Evolutionary conservation across 2,888 invertebrate genomes (phyloP), one percentile per base, ranked within the genome.

Genomic region (Lycia hirtaria): DNA sequence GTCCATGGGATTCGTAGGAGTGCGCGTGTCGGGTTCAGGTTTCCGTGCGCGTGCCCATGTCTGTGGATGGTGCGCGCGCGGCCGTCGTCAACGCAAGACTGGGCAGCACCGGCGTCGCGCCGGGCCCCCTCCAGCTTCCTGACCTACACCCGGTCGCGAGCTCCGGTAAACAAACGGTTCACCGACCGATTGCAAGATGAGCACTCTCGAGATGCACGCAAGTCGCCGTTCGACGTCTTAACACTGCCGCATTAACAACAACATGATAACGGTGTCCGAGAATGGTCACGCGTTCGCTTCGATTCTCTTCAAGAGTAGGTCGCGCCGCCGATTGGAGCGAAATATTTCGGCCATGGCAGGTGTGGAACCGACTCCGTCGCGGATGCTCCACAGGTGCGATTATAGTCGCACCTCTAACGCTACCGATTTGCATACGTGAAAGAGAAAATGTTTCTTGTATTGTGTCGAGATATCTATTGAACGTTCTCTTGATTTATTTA

Each of bases 91-190:
- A 75, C 77, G 72, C 72, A 79, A 81, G 74, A 88, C 87, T 89
- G 87, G 66, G 67, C 54, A 50, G 50, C 61, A 74, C 68, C 61
- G 72, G 63, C 74, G 72, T 62, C 71, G 64, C 74, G 71, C 59
- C 72, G 68, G 67, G 75, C 73, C 83, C 84, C 86, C 86, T 73
- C 85, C 80, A 76, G 71, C 74, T 78, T 71, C 78, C 80, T 87
- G 91, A 90, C 90, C 89, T 87, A 90, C 88, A 89, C 86, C 85
- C 76, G 76, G 78, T 67, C 73, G 75, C 70, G 81, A 83, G 76
- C 85, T 79, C 78, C 84, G 85, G 88, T 87, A 89, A 89, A 90
- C 90, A 90, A 87, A 87, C 89, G 88, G 91, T 91, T 91, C 91
- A 88, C 76, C 89, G 90, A 89, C 88, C 91, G 90, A 92, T 90